Evolutionary conservation across 1,140 invertebrate genomes (phyloP).

Genomic region (Mylabris phalerata): DNA sequence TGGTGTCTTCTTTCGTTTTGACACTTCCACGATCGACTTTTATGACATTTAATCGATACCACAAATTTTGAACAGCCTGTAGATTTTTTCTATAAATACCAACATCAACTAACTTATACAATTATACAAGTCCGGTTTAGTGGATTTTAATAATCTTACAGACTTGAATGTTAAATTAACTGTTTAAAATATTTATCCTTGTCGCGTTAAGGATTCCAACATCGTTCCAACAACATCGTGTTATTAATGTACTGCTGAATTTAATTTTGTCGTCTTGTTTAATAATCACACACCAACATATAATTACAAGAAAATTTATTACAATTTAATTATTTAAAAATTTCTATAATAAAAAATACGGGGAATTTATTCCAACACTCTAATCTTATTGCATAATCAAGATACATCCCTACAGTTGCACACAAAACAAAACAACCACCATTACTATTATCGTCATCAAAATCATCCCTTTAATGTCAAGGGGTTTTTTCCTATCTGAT

Average conservation of each 20-base stretch:
- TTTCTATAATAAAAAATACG: not conserved
- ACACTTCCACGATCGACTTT: not conserved
- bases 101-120: not conserved
- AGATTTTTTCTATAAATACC: not conserved
- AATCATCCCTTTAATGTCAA: too few species aligned
- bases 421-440: too few species aligned
- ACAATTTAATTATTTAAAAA: constrained; percentile 14
- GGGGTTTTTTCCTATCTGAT: too few species aligned
- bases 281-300: constrained; percentile 15
- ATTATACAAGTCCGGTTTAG: not conserved
- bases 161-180: constrained; percentile 33
- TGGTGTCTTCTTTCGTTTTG: not conserved
- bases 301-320: constrained; percentile 7
- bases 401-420: too few species aligned
- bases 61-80: not conserved
- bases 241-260: constrained; percentile 26
- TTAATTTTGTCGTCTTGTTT: constrained; percentile 27
- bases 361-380: too few species aligned
- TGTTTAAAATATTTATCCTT: constrained; percentile 34
- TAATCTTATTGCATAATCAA: too few species aligned
- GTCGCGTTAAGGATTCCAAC: constrained; percentile 25
- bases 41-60: not conserved
- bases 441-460: too few species aligned
- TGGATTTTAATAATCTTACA: not conserved
- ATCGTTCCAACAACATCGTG: constrained; percentile 10